Percentiles rank a stretch among this genome's conserved stretches.
phyloP scores from a whole-genome alignment of 2,888 invertebrate species.

The Apamea epomidion region DNA sequence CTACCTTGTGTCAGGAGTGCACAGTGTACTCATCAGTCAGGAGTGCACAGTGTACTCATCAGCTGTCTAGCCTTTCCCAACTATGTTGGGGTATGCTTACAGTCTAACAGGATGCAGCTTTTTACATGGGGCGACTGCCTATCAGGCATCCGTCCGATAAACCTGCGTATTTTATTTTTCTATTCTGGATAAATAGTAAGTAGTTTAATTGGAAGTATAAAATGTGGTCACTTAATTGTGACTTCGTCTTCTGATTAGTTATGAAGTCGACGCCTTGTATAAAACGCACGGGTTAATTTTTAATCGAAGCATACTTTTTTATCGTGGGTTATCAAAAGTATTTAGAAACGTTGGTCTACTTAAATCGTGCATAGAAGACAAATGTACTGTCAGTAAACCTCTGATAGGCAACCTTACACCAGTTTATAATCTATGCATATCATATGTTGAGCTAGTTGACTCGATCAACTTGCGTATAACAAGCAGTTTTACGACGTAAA shows the following conservation, averaged over 20 bases:
- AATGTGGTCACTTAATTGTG: neutral
- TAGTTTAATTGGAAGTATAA: neutral
- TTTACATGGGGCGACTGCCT: too few species aligned
- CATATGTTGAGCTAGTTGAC: slow-evolving; percentile 34
- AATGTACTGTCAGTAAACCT: neutral
- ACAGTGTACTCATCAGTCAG: too few species aligned
- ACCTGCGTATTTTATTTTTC: neutral
- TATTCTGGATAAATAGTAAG: neutral
- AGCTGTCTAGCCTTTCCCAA: neutral
- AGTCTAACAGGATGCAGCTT: neutral
- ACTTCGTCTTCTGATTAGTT: neutral
- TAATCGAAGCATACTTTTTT: neutral
- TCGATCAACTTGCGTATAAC: slow-evolving; percentile 24
- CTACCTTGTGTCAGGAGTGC: neutral
- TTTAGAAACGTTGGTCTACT: neutral
- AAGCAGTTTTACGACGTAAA: slow-evolving; percentile 43
- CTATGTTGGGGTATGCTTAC: neutral
- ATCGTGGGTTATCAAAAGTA: neutral
- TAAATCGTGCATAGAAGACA: neutral
- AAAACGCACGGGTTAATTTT: neutral
- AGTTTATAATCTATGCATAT: slow-evolving; percentile 42
- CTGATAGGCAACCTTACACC: neutral
- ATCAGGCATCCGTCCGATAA: neutral
- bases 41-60: neutral
- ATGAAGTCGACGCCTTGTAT: too few species aligned